These are phyloP conservation scores for Anabas testudineus DNA, from an alignment of 2,797 vertebrate genomes.

Conservation along the genomic window DNA sequence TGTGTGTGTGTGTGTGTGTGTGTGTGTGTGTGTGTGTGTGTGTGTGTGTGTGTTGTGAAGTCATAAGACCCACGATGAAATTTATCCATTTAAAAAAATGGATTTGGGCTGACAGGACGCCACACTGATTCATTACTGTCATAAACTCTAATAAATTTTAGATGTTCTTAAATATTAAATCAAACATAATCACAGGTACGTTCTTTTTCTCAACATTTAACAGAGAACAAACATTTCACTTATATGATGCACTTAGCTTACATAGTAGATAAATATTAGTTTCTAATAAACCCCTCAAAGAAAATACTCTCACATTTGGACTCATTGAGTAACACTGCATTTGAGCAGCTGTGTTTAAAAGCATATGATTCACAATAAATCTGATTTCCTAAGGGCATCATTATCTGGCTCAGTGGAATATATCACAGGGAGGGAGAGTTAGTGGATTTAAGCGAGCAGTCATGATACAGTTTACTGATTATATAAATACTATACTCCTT, in stretches of 20 bases:
- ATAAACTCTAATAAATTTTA: too few relatives aligned
- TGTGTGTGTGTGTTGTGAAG: conserved; percentile 4
- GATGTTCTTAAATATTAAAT: too few relatives aligned
- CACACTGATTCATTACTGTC: too few relatives aligned
- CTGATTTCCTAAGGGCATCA: too few relatives aligned
- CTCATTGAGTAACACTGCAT: background rate
- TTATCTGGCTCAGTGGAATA: background rate
- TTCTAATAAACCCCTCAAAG: conserved; percentile 6
- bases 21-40: too few relatives aligned
- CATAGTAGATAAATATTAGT: too few relatives aligned
- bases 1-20: too few relatives aligned
- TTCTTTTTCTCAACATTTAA: background rate
- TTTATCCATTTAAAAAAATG: background rate
- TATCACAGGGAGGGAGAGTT: background rate
- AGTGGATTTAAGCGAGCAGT: background rate
- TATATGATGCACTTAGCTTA: background rate
- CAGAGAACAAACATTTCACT: background rate
- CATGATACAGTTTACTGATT: background rate
- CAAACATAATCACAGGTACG: conserved; percentile 2
- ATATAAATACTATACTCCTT: background rate
- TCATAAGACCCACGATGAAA: conserved; percentile 26
- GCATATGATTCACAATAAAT: background rate
- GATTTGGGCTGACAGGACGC: background rate
- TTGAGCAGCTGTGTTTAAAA: background rate
- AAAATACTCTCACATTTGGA: background rate